These are phyloP conservation scores for Athalia rosae DNA, from an alignment of 2,888 invertebrate genomes.

Conservation along the genomic window DNA sequence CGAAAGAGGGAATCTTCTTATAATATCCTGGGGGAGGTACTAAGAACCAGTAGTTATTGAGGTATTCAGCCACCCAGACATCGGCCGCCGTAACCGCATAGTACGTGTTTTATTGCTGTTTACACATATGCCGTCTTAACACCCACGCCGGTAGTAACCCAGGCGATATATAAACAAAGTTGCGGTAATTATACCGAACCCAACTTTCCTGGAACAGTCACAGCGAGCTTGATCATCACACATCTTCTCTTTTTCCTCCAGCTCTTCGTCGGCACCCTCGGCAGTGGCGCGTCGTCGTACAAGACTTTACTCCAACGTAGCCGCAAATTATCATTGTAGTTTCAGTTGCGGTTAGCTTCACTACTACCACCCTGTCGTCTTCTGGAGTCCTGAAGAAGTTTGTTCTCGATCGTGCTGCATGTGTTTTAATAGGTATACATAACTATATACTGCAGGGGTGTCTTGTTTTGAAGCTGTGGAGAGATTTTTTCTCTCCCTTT, in stretches of 20 bases:
- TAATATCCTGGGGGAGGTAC: slow-evolving; percentile 29
- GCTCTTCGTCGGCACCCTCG: not conserved
- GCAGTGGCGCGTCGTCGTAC: no score
- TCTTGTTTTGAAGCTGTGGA: not conserved
- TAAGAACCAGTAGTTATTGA: slow-evolving; percentile 20
- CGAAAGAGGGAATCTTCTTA: slow-evolving; percentile 5
- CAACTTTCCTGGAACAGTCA: slow-evolving; percentile 48
- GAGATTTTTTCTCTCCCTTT: not conserved
- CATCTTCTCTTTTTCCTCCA: slow-evolving; percentile 37
- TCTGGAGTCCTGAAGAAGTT: not conserved
- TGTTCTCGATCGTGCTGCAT: not conserved
- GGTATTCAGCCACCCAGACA: slow-evolving; percentile 53
- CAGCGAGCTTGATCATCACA: not conserved
- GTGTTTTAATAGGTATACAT: not conserved
- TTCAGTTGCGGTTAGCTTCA: not conserved
- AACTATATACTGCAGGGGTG: not conserved
- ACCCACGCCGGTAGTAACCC: slow-evolving; percentile 66
- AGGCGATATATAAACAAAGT: slow-evolving; percentile 65
- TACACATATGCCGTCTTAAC: slow-evolving; percentile 67
- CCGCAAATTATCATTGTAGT: not conserved
- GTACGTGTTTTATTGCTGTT: slow-evolving; percentile 68
- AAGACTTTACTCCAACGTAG: no score
- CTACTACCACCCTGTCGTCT: not conserved
- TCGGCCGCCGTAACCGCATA: slow-evolving; percentile 53
- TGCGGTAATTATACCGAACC: slow-evolving; percentile 66